phyloP scores from a whole-genome alignment of 1,140 invertebrate species.

The Drosophila elegans region DNA sequence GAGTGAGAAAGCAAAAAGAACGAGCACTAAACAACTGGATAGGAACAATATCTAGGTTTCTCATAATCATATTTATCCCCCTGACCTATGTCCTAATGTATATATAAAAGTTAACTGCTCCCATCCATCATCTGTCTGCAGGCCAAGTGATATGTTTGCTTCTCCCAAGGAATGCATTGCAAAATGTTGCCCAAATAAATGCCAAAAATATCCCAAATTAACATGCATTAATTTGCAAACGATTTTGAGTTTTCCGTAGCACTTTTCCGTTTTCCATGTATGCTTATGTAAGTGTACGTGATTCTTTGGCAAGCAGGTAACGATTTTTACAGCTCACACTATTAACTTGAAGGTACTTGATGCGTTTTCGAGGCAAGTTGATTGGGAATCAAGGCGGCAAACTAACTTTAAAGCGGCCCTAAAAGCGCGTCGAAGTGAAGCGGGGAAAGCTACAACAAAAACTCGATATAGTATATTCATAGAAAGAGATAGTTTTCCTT shows the following conservation, averaged over 20 bases:
- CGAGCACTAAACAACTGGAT: constrained; percentile 41
- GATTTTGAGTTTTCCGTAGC: constrained; percentile 30
- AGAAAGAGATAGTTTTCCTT: constrained; percentile 1
- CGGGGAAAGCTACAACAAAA: constrained; percentile 27
- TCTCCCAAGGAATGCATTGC: constrained; percentile 56
- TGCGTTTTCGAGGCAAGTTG: constrained; percentile 62
- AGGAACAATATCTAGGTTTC: constrained; percentile 64
- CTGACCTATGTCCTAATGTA: constrained; percentile 13
- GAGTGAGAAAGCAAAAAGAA: constrained; percentile 41
- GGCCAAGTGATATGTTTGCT: constrained; percentile 65
- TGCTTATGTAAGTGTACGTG: constrained; percentile 53
- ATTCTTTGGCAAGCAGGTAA: constrained; percentile 84
- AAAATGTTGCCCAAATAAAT: constrained; percentile 70
- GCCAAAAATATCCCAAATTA: constrained; percentile 22
- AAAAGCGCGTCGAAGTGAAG: constrained; percentile 41
- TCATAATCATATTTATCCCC: constrained; percentile 4
- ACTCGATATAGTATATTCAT: constrained; percentile 18
- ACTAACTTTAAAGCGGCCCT: constrained; percentile 24
- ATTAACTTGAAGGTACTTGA: constrained; percentile 83
- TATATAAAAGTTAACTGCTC: constrained; percentile 47
- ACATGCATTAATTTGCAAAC: constrained; percentile 33
- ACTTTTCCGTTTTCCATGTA: constrained; percentile 37
- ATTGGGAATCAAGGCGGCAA: constrained; percentile 24
- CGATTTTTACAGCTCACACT: constrained; percentile 84
- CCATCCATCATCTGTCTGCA: constrained; percentile 26